Percentiles rank a stretch among this genome's conserved stretches.
Evolutionary conservation across 2,113 vertebrate genomes (phyloP).

Genomic region (Cyprinus carpio): DNA sequence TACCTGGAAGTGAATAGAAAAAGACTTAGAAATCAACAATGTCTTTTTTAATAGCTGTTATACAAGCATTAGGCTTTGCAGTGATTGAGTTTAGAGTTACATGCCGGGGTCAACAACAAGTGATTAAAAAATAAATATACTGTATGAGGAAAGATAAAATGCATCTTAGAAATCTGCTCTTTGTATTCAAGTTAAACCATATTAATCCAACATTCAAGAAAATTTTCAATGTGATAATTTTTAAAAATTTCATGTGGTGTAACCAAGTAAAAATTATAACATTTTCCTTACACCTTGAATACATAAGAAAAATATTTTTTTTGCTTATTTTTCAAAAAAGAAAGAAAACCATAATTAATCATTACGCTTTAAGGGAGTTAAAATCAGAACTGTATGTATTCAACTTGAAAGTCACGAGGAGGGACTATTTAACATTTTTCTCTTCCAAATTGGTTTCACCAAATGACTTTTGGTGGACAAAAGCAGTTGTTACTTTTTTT

Average conservation of each 20-base stretch:
- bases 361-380: neutral
- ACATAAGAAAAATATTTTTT: neutral
- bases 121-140: neutral
- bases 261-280: neutral
- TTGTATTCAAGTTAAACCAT: neutral
- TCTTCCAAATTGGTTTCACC: neutral
- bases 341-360: neutral
- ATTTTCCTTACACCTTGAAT: neutral
- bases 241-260: neutral
- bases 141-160: neutral
- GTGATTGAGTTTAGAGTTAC: neutral
- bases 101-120: neutral
- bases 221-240: neutral
- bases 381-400: neutral
- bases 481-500: neutral
- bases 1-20: constrained; percentile 74
- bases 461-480: neutral
- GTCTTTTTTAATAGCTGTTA: neutral
- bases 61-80: neutral
- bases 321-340: neutral
- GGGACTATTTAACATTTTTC: neutral
- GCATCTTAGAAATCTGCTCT: neutral
- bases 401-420: neutral
- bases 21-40: neutral
- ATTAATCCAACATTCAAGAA: neutral